Conservation (phyloP, 2,113 vertebrate species). For the Pholis gunnellus region DNA sequence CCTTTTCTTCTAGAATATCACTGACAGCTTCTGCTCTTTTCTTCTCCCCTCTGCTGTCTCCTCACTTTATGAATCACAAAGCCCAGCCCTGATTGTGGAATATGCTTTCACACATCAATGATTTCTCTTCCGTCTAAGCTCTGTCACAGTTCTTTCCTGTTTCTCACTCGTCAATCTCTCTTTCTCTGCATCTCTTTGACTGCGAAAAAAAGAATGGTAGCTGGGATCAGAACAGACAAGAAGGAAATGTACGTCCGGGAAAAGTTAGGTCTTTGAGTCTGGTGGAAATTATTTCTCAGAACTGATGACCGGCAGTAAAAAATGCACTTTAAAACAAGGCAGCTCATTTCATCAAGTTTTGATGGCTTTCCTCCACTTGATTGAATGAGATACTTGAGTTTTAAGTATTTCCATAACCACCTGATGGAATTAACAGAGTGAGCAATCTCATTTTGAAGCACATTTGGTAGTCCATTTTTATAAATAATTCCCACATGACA, state of each 20-base stretch:
- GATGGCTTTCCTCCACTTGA: slow-evolving; percentile 16
- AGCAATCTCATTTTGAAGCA: not conserved
- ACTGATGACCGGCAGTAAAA: not conserved
- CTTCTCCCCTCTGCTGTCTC: slow-evolving; percentile 50
- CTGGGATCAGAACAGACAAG: slow-evolving; percentile 12
- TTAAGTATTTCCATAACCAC: not conserved
- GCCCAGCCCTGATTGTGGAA: slow-evolving; percentile 55
- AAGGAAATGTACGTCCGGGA: slow-evolving; percentile 15
- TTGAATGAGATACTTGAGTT: not conserved
- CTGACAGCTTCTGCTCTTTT: slow-evolving; percentile 42
- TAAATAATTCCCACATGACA: slow-evolving; percentile 6
- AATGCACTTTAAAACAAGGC: not conserved
- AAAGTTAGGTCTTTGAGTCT: slow-evolving; percentile 13
- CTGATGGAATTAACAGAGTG: slow-evolving; percentile 14
- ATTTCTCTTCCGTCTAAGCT: slow-evolving; percentile 49
- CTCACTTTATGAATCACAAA: slow-evolving; percentile 57
- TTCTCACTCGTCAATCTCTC: slow-evolving; percentile 10
- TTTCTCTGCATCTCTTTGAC: slow-evolving; percentile 11
- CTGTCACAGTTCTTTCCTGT: slow-evolving; percentile 46
- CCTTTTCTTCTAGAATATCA: slow-evolving; percentile 50
- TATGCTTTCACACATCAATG: slow-evolving; percentile 73
- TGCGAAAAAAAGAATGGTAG: slow-evolving; percentile 9
- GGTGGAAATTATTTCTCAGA: slow-evolving; percentile 2
- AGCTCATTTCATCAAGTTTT: not conserved
- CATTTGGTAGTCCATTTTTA: not conserved